A percentile compares a stretch with the other conserved stretches of the same genome.
Conservation (phyloP, 2,888 invertebrate species). For the Piscicola geometra region DNA sequence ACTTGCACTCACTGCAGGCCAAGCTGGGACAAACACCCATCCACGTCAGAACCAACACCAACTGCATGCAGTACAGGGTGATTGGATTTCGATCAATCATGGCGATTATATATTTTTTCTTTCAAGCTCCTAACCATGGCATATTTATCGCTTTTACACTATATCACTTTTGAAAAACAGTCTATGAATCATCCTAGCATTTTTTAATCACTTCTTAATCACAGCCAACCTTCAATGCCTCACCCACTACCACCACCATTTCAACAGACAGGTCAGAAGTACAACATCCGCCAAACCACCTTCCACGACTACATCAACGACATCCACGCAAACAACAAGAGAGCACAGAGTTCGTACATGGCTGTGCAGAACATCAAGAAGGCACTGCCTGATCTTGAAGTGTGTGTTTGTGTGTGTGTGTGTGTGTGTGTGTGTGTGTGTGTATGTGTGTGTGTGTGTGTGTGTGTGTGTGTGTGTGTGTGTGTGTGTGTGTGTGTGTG, state of each 20-base stretch:
- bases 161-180: neutral
- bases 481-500: too few species aligned
- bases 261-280: conserved; percentile 40
- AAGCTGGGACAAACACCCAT: conserved; percentile 42
- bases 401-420: conserved; percentile 18
- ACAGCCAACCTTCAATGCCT: too few species aligned
- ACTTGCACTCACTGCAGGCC: conserved; percentile 41
- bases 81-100: too few species aligned
- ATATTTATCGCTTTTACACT: neutral
- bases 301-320: conserved; percentile 45
- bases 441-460: neutral
- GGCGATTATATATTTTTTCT: too few species aligned
- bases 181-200: too few species aligned
- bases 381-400: conserved; percentile 43
- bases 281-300: conserved; percentile 44
- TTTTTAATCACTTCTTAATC: too few species aligned
- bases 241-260: neutral
- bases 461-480: neutral
- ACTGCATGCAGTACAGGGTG: conserved; percentile 44
- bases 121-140: too few species aligned
- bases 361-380: conserved; percentile 47
- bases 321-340: conserved; percentile 40
- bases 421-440: neutral
- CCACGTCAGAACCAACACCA: conserved; percentile 44
- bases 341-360: conserved; percentile 44